Base-by-base conservation (phyloP, 2,113 vertebrate genomes). In the Onychostoma macrolepis region DNA sequence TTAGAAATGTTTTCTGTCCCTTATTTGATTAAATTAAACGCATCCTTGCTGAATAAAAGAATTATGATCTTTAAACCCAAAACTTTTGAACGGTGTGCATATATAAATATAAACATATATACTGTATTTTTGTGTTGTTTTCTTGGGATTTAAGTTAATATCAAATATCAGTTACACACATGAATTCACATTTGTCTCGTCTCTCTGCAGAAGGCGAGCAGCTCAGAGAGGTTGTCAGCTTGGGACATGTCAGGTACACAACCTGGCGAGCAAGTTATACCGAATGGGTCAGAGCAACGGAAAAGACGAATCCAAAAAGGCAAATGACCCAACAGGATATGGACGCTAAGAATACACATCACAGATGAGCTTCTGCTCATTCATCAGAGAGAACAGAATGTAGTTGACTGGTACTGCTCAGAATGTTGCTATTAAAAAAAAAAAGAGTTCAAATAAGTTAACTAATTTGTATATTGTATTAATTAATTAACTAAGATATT, bases 231-330 rank as follows among this genome's bases (percentile, higher is more conserved):
- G 94, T 26, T 96, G 95, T 87, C 89, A 95, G 72, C 90, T 96
- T 0, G 94, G 95, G 48, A 96, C 95, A 0, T 96, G 95, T 89
- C 95, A 96, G 85, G 67, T 95, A 61, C 94, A 96, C 91, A 96
- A 93, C 88, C 90, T 96, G 80, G 95, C 94, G 85, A 94, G 89
- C 90, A 93, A 89, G 0, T 91, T 96, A 61, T 94, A 93, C 89
- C 84, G 90, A 48, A 91, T 95, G 36, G 88, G 92, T 80, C 91
- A 93, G 77, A 93, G 77, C 1, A 91, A 15, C 1, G 93, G 92
- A 38, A 95, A 94, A 81, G 94, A 95, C 0, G 69, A 92, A 87
- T 95, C 95, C 1, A 92, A 92, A 53, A 92, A 86, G 0, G 93
- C 90, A 33, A 87, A 88, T 4, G 93, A 95, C 75, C 94, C 95